Base-by-base conservation (phyloP, 2,113 vertebrate genomes). In the Anhinga anhinga region DNA sequence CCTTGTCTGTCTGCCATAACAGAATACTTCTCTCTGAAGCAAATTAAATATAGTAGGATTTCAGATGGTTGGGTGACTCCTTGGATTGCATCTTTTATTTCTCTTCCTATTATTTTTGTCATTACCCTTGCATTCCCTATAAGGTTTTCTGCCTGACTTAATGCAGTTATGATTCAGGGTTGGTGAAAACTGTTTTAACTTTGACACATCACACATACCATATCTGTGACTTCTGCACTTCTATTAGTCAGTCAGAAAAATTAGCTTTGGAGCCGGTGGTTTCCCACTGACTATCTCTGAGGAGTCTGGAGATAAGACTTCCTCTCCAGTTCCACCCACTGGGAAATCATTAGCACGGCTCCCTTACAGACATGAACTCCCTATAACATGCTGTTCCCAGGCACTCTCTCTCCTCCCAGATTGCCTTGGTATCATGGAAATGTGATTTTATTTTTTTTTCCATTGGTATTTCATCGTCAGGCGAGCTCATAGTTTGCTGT, bases 281-380 rank as follows among this genome's bases (percentile, higher is more conserved):
- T 97, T 96, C 95, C 95, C 92, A 90, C 91, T 91, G 91, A 82
- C 83, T 93, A 53, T 94, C 92, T 82, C 90, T 52, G 82, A 97
- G 82, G 61, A 93, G 90, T 86, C 90, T 95, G 88, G 80, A 97
- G 96, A 96, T 93, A 93, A 95, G 94, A 47, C 76, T 97, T 97
- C 88, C 88, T 95, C 77, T 93, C 69, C 86, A 84, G 80, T 94
- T 95, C 95, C 94, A 95, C 95, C 94, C 92, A 93, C 94, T 44
- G 83, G 86, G 95, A 97, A 96, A 91, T 94, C 83, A 92, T 95
- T 94, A 96, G 65, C 56, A 19, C 29, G 2, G 49, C 44, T 95
- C 70, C 82, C 63, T 94, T 56, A 45, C 74, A 91, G 82, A 67
- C 70, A n/a, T 53, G 72, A 97, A 73, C 38, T 88, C 82, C 79